A percentile compares a stretch with the other conserved stretches of the same genome.
Conservation (phyloP, 2,113 vertebrate species). For the Serinus canaria region DNA sequence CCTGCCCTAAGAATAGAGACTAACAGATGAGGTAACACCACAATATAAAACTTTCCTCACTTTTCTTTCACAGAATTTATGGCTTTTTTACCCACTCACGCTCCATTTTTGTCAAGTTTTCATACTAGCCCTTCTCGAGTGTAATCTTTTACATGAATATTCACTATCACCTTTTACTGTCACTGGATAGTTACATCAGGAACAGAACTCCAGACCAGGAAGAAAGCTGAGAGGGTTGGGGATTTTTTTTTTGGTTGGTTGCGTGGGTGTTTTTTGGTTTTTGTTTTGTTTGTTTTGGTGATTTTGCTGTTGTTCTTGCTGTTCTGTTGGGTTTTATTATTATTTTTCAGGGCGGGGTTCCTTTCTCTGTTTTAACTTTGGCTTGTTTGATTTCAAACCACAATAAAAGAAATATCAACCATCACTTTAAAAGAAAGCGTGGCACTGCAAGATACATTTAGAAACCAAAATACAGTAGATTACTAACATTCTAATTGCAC, state of each 20-base stretch:
- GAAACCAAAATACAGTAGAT: neutral
- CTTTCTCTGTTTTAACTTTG: neutral
- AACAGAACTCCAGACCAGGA: neutral
- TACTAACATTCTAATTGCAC: neutral
- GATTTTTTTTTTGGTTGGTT: neutral
- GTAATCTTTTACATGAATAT: neutral
- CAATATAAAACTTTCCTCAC: neutral
- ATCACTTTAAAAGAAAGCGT: neutral
- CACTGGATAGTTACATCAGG: neutral
- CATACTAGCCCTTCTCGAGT: neutral
- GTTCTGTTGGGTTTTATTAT: neutral
- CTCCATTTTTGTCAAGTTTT: neutral
- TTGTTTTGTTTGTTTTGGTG: neutral
- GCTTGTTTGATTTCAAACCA: neutral
- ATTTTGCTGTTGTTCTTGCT: neutral
- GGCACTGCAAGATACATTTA: neutral
- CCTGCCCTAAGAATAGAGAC: neutral
- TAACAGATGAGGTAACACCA: neutral
- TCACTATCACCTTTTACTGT: neutral
- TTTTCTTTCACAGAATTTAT: neutral
- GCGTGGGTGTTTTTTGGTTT: neutral
- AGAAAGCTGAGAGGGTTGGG: neutral
- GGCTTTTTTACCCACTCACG: neutral
- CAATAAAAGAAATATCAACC: neutral
- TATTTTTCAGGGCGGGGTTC: fast-evolving